Evolutionary conservation across 1,140 invertebrate genomes (phyloP).

Genomic region (Nasonia giraulti): DNA sequence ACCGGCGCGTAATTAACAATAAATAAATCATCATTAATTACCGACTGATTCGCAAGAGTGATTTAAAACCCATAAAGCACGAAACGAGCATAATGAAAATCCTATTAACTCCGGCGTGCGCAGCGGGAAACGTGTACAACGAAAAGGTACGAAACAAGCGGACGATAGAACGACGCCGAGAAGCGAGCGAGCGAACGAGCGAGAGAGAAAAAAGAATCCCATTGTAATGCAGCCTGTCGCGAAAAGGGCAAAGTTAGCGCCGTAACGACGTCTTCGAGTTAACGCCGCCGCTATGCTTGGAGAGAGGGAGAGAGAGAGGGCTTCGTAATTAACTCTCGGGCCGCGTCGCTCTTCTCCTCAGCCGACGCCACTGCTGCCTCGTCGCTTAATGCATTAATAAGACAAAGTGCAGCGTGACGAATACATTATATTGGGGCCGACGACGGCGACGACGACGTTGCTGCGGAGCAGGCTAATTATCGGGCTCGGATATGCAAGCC

Average conservation of each 20-base stretch:
- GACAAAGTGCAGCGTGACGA: conserved; percentile 61
- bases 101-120: conserved; percentile 33
- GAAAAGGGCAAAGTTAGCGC: conserved; percentile 44
- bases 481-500: conserved; percentile 51
- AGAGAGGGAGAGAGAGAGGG: neutral
- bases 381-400: conserved; percentile 63
- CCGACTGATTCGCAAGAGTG: conserved; percentile 39
- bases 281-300: conserved; percentile 48
- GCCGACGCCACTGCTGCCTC: neutral
- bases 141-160: neutral
- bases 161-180: neutral
- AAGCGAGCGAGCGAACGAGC: conserved; percentile 14
- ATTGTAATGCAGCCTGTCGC: conserved; percentile 45
- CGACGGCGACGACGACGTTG: neutral
- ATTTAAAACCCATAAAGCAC: conserved; percentile 45
- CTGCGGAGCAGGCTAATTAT: conserved; percentile 59
- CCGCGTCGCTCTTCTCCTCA: conserved; percentile 19
- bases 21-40: conserved; percentile 54
- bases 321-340: conserved; percentile 60
- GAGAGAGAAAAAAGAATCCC: conserved; percentile 43
- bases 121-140: conserved; percentile 10
- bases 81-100: conserved; percentile 49
- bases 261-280: conserved; percentile 57
- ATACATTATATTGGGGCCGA: conserved; percentile 55
- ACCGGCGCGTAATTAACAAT: conserved; percentile 43